Base-by-base conservation (phyloP, 2,113 vertebrate species). In the Hemicordylus capensis region DNA sequence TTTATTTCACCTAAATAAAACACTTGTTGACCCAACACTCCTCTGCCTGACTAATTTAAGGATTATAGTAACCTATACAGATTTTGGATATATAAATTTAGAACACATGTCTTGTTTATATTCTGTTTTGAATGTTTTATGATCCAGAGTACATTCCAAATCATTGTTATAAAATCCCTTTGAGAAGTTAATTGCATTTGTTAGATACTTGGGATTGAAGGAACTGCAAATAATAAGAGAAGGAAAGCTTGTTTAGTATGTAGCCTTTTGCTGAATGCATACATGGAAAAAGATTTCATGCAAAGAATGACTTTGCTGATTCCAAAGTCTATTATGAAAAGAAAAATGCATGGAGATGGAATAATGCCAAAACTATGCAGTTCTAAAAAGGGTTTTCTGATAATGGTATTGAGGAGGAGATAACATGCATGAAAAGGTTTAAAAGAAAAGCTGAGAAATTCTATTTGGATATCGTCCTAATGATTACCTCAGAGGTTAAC, bases 301-400 rank as follows among this genome's bases (percentile, higher is more conserved):
- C 90, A 86, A 92, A 90, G 91, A 91, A 93, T 72, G 77, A n/a
- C 86, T 92, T 91, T 83, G n/a, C 66, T 89, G 66, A 89, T 87
- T 88, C 48, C 28, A 73, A 86, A 59, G 15, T 89, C 84, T 78
- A 85, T 14, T 61, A 20, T 0, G 2, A 46, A 82, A 85, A 20
- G 28, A 64, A 87, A 78, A 78, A 14, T 24, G 22, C 80, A 83
- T 81, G 85, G 84, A 87, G 85, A 88, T 39, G 80, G 88, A 89
- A 59, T 59, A 77, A 77, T 17, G 19, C 48, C 19, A 76, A 56
- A 19, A 8, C 31, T 20, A 56, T 75, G 14, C 4, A 17, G 12
- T 31, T 74, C 26, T 14, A n/a, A 9, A 26, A 26, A 7, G 26
- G 59, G 59, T 7, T 69, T 69, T 69, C 14, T 74, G 26, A 48